Evolutionary conservation across 2,888 invertebrate genomes (phyloP), one percentile per base, ranked within the genome.

Genomic region (Lampropteryx suffumata): DNA sequence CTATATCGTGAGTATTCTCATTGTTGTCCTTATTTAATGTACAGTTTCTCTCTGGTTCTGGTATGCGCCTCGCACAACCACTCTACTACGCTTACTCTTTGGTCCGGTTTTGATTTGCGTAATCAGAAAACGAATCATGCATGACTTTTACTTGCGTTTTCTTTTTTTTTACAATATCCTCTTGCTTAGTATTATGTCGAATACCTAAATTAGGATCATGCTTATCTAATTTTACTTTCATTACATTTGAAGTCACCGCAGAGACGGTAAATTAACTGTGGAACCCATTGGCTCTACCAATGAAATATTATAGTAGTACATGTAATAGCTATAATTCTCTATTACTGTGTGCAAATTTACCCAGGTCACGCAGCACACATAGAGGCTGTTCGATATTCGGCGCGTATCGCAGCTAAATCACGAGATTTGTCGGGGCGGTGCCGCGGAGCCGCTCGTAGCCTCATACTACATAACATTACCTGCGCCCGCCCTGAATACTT

Each of bases 1-100:
- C 94, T 96, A 96, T 95, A 96, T 96, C 96, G 96, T 96, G 93
- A 95, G 96, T 96, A 93, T 90, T 79, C 70, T 73, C 80, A 82
- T 78, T 83, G 80, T 84, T 85, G 81, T 82, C 82, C 73, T 78
- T 76, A 73, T 79, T 75, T 76, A 73, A 67, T 70, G 60, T 70
- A 62, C 71, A 64, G 59, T 66, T 70, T 71, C 67, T 72, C 63
- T 73, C 67, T 69, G 64, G 69, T 67, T 68, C 65, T 64, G 61
- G 62, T 60, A 59, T 64, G 62, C 59, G 66, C 65, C 65, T 69
- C 68, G 71, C 74, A 70, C 69, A 71, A 60, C 64, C 58, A 58
- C 55, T 55, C 49, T 54, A 59, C 62, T 66, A 55, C 57, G 68
- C 69, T 70, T 70, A 52, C 58, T 67, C 51, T 62, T 56, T 57